These are phyloP conservation scores for Koerneria pararmatus DNA, from an alignment of 2,888 invertebrate species.

Conservation along the genomic window DNA sequence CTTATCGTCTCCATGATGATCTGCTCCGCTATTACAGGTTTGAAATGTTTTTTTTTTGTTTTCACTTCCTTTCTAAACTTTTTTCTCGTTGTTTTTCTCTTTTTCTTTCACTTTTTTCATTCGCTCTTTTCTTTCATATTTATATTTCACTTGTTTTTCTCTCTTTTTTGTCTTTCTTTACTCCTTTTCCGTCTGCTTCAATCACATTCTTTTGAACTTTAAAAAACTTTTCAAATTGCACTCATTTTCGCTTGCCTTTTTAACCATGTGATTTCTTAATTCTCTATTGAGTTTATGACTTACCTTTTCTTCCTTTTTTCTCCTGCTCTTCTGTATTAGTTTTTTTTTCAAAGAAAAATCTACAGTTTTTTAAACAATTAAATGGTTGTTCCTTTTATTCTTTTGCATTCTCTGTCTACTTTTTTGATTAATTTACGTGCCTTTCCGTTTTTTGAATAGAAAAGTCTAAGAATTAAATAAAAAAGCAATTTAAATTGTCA, in stretches of 20 bases:
- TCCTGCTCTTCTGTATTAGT: not conserved
- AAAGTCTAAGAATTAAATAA: too few relatives aligned
- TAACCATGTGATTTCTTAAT: not conserved
- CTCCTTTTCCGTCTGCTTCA: not conserved
- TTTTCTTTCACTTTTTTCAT: too few relatives aligned
- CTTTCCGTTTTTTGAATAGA: too few relatives aligned
- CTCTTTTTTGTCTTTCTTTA: not conserved
- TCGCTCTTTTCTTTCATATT: too few relatives aligned
- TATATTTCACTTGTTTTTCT: not conserved
- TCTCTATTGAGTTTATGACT: too few relatives aligned
- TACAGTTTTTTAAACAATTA: too few relatives aligned
- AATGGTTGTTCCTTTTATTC: too few relatives aligned
- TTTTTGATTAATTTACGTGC: too few relatives aligned
- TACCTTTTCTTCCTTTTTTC: not conserved
- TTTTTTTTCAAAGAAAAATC: not conserved
- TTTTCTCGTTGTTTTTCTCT: not conserved
- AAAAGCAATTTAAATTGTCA: too few relatives aligned
- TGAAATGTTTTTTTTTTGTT: not conserved
- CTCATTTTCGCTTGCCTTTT: not conserved
- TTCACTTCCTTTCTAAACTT: not conserved
- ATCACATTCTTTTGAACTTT: not conserved
- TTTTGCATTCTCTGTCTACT: too few relatives aligned
- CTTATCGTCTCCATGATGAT: constrained; percentile 56
- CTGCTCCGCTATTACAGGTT: constrained; percentile 49
- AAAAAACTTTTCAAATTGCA: not conserved